phyloP scores from a whole-genome alignment of 1,140 invertebrate species.

The Drosophila sp. region DNA sequence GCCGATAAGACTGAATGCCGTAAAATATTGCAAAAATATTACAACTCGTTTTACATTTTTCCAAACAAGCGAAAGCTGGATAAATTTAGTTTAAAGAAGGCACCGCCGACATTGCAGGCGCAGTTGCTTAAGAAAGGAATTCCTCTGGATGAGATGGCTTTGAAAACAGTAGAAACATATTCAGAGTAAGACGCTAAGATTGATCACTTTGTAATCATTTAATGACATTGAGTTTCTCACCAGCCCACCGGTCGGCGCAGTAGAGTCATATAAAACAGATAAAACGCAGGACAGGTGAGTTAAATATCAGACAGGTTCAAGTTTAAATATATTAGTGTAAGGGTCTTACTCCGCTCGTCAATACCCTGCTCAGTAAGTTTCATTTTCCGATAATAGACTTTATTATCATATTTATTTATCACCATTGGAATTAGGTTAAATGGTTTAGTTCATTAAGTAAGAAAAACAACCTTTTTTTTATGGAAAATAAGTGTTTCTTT shows the following conservation, averaged over 20 bases:
- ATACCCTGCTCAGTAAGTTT: no score
- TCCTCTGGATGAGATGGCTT: slow-evolving; percentile 20
- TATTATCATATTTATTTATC: no score
- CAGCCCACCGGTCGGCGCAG: neutral
- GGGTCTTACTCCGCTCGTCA: no score
- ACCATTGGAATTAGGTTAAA: no score
- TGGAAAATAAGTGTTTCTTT: no score
- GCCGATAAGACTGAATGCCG: neutral
- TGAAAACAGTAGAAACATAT: neutral
- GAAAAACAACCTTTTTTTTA: no score
- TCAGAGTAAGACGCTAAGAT: neutral
- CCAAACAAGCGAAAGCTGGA: neutral
- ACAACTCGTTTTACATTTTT: slow-evolving; percentile 31
- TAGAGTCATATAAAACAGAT: neutral
- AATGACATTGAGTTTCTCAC: neutral
- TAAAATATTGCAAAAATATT: slow-evolving; percentile 19
- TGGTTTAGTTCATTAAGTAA: no score
- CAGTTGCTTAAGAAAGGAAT: slow-evolving; percentile 14
- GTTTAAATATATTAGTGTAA: neutral
- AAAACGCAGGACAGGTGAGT: neutral
- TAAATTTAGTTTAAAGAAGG: slow-evolving; percentile 5
- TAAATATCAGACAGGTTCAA: no score
- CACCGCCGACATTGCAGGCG: neutral
- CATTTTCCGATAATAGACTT: no score
- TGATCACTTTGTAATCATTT: neutral